Conservation (phyloP, 2,113 vertebrate genomes). For the Bubo scandiacus region DNA sequence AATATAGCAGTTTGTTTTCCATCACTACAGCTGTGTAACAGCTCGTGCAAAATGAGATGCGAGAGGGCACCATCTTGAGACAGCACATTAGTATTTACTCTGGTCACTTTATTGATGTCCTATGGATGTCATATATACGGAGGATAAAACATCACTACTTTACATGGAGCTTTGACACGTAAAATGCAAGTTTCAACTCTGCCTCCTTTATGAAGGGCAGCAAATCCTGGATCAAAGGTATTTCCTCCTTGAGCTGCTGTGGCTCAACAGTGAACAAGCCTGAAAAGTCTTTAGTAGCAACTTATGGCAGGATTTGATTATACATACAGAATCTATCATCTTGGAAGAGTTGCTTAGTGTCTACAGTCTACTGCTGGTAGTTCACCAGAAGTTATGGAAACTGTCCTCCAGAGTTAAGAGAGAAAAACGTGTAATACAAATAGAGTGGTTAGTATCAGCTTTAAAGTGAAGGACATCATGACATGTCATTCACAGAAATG, state of each 20-base stretch:
- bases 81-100: neutral
- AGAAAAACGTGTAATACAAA: neutral
- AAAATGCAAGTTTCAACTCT: neutral
- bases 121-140: no score
- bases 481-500: neutral
- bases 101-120: neutral
- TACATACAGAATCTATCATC: neutral
- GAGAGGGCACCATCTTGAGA: neutral
- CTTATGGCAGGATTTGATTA: neutral
- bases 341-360: neutral
- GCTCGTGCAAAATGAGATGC: neutral
- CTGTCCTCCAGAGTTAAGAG: neutral
- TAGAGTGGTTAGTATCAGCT: neutral
- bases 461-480: neutral
- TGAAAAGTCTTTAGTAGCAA: neutral
- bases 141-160: neutral
- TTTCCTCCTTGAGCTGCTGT: neutral
- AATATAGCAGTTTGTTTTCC: conserved; percentile 12
- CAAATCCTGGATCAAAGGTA: neutral
- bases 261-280: neutral
- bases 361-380: neutral
- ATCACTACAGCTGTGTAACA: neutral
- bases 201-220: neutral
- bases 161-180: neutral
- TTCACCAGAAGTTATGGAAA: neutral